Evolutionary conservation across 2,888 invertebrate genomes (phyloP).

Genomic region (Epirrita christyi): DNA sequence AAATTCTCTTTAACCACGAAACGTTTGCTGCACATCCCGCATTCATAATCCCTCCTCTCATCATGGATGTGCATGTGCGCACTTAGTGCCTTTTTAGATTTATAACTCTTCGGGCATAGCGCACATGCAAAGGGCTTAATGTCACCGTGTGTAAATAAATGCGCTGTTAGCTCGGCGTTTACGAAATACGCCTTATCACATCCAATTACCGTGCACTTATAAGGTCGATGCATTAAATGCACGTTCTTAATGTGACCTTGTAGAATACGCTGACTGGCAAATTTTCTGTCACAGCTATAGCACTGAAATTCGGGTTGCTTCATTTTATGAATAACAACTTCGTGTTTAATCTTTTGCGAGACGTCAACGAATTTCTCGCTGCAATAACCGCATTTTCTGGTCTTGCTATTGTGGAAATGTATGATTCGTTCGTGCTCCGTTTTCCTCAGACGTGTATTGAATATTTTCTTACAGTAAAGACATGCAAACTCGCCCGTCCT

Average conservation of each 20-base stretch:
- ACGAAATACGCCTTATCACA: slow-evolving; percentile 3
- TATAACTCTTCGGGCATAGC: slow-evolving; percentile 7
- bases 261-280: background rate
- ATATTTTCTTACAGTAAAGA: slow-evolving; percentile 62
- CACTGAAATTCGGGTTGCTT: too few relatives aligned
- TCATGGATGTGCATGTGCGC: slow-evolving; percentile 4
- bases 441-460: slow-evolving; percentile 56
- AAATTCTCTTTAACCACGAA: slow-evolving; percentile 8
- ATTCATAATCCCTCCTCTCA: background rate
- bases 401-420: slow-evolving; percentile 46
- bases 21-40: slow-evolving; percentile 7
- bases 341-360: slow-evolving; percentile 15
- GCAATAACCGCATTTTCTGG: slow-evolving; percentile 64
- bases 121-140: background rate
- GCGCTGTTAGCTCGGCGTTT: background rate
- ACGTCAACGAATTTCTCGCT: slow-evolving; percentile 55
- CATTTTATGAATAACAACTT: slow-evolving; percentile 26
- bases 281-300: background rate
- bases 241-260: background rate
- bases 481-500: slow-evolving; percentile 43
- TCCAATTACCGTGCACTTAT: background rate
- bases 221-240: slow-evolving; percentile 5
- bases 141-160: background rate
- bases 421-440: slow-evolving; percentile 63
- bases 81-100: background rate